Evolutionary conservation across 2,888 invertebrate genomes (phyloP), one percentile per base, ranked within the genome.

Genomic region (Yponomeuta cagnagella): DNA sequence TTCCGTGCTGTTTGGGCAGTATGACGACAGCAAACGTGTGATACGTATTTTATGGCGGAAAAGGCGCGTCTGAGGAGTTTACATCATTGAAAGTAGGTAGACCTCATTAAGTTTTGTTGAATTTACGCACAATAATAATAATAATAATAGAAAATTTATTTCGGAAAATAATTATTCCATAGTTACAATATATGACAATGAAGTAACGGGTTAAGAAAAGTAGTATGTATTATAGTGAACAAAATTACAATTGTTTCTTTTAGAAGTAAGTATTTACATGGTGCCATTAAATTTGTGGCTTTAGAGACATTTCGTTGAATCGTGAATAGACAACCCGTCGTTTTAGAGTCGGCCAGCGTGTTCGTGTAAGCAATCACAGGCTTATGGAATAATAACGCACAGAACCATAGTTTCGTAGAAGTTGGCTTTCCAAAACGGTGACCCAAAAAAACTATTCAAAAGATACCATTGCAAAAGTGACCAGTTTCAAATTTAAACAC

Each of bases 341-440:
- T 80, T 84, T 76, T 85, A 90, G 90, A 86, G 90, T 89, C 89
- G 81, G 90, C 89, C 89, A 90, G 91, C 91, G 91, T 92, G 92
- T 86, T 85, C 84, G 90, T 91, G 92, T 91, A 92, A 92, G 92
- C 92, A 82, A 82, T 90, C 88, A 90, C 12, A 58, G 52, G 43
- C 52, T 5, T 58, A 15, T 58, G 52, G 43, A 58, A 58, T 58
- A 58, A 58, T 58, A 58, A 15, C 52, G 15, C 52, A 58, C 15
- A 58, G 52, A 58, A 58, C 15, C 12, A 58, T 58, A 12, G 52
- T 58, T 58, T 15, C 15, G 15, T 15, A 15, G 15, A 4, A 12
- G 15, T 9, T 12, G 5, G 2, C 52, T 15, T 15, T 58, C 15
- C 52, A 58, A 58, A 58, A 33, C 33, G 33, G 2, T 33, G 5